phyloP scores from a whole-genome alignment of 2,113 vertebrate genomes.

The Burhinus oedicnemus region DNA sequence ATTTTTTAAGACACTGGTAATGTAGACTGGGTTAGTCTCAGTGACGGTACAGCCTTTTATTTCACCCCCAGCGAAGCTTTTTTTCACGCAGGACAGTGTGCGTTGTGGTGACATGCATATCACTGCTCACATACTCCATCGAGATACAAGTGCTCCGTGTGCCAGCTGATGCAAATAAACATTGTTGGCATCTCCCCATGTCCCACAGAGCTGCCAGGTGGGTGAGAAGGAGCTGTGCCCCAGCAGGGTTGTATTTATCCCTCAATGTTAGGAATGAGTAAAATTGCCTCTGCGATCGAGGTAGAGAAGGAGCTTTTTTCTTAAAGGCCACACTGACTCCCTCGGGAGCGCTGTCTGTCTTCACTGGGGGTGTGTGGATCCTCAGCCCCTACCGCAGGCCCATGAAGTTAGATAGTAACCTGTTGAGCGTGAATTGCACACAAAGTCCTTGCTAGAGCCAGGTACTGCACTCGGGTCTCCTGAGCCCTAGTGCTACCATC shows the following conservation, averaged over 20 bases:
- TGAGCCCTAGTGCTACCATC: not conserved
- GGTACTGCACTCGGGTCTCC: not conserved
- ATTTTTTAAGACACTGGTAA: not conserved
- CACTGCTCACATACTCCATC: not conserved
- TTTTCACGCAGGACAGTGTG: rapidly evolving
- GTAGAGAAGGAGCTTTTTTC: not conserved
- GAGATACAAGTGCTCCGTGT: not conserved
- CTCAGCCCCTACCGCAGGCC: not conserved
- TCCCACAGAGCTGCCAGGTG: not conserved
- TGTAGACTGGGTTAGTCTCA: not conserved
- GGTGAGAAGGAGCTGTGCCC: not conserved
- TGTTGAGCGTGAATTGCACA: not conserved
- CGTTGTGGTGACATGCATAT: rapidly evolving
- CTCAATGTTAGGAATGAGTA: not conserved
- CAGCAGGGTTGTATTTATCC: rapidly evolving
- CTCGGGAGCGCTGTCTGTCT: not conserved
- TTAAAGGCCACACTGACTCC: not conserved
- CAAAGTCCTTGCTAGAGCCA: not conserved
- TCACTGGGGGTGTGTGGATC: not conserved
- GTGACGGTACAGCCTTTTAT: not conserved
- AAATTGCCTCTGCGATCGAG: not conserved
- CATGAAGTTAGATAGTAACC: not conserved
- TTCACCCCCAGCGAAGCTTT: not conserved
- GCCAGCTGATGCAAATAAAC: not conserved
- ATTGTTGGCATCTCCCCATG: not conserved